Conservation (phyloP, 2,888 invertebrate genomes). For the Eupithecia vulgata region DNA sequence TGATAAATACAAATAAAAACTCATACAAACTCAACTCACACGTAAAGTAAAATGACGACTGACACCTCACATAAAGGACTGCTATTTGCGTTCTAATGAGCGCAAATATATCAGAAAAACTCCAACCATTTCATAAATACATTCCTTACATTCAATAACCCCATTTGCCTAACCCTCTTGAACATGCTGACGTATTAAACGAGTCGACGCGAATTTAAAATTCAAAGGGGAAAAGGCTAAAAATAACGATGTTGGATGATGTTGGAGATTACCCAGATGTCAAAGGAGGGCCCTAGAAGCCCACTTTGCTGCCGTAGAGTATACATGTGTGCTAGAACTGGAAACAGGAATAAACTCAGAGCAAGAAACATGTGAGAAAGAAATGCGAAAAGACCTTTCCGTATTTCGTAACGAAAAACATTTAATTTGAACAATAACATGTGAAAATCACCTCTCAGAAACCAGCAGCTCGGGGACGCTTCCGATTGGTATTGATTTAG, state of each 20-base stretch:
- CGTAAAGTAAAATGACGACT: neutral
- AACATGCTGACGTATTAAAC: slow-evolving; percentile 11
- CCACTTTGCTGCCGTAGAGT: slow-evolving; percentile 23
- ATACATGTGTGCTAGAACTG: slow-evolving; percentile 12
- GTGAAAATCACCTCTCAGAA: neutral
- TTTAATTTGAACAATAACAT: neutral
- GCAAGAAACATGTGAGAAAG: neutral
- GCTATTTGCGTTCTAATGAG: neutral
- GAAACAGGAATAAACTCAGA: neutral
- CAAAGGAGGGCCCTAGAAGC: slow-evolving; percentile 33
- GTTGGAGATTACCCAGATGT: slow-evolving; percentile 35
- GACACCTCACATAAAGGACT: neutral
- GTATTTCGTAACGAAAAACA: neutral
- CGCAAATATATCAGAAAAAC: neutral
- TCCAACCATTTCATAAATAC: neutral
- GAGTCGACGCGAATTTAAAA: slow-evolving; percentile 18
- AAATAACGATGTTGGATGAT: slow-evolving; percentile 38
- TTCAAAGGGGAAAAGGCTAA: slow-evolving; percentile 30
- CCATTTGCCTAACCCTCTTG: slow-evolving; percentile 1
- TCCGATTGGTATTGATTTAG: neutral
- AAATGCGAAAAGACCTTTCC: neutral
- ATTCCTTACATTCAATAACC: slow-evolving; percentile 1
- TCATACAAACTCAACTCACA: no score
- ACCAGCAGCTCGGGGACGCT: neutral
- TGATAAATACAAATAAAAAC: no score